phyloP scores from a whole-genome alignment of 2,888 invertebrate genomes.

The Brachylomia viminalis region DNA sequence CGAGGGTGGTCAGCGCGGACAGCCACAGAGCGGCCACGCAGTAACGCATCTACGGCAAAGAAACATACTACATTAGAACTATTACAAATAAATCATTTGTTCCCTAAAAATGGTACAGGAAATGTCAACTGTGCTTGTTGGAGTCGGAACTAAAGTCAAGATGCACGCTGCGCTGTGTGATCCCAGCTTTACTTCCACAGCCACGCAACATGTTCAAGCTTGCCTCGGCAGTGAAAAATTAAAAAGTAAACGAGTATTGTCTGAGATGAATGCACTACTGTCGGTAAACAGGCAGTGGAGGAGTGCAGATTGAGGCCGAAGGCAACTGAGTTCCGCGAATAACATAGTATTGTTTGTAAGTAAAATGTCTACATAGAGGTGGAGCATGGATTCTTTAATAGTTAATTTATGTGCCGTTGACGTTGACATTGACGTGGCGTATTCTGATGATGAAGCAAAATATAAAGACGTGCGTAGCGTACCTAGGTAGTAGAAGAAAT shows the following conservation, averaged over 20 bases:
- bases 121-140: background rate
- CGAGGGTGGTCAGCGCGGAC: constrained; percentile 83
- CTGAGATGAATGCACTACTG: constrained; percentile 29
- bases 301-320: background rate
- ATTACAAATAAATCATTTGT: background rate
- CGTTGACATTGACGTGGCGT: background rate
- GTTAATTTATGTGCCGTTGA: background rate
- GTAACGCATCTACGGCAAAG: constrained; percentile 83
- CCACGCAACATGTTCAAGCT: background rate
- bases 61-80: background rate
- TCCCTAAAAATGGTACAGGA: background rate
- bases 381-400: background rate
- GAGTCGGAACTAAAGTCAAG: background rate
- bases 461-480: background rate
- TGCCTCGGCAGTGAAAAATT: background rate
- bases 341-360: background rate
- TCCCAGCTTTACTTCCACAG: background rate
- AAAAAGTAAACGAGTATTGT: constrained; percentile 2
- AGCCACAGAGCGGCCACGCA: constrained; percentile 85
- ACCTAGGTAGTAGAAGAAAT: background rate
- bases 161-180: background rate
- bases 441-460: background rate
- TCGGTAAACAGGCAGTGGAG: background rate
- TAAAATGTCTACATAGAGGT: background rate
- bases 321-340: background rate